Percentiles rank a stretch among this genome's conserved stretches.
Conservation (phyloP, 1,140 invertebrate genomes). For the Luehdorfia chinensis region DNA sequence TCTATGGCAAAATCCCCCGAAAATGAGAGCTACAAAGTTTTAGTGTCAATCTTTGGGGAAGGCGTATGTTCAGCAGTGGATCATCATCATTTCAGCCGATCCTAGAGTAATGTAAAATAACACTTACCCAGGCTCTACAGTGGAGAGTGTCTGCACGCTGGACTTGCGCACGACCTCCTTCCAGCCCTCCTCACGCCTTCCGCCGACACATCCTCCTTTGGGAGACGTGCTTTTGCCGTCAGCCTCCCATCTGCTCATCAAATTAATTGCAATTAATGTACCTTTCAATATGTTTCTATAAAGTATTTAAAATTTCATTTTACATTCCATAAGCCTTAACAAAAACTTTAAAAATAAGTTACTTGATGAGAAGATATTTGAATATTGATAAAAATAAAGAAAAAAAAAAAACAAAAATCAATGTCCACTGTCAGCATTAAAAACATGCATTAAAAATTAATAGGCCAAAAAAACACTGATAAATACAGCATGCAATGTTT, state of each 20-base stretch:
- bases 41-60: no score
- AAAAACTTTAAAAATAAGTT: not conserved
- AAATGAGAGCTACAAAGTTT: no score
- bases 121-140: constrained; percentile 73
- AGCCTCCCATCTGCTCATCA: constrained; percentile 46
- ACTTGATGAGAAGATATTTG: no score
- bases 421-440: constrained; percentile 24
- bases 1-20: no score
- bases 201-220: constrained; percentile 74
- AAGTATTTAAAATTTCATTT: not conserved
- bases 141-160: constrained; percentile 72
- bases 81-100: no score
- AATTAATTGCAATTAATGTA: constrained; percentile 1
- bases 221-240: constrained; percentile 61
- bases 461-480: constrained; percentile 8
- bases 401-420: constrained; percentile 22
- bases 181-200: constrained; percentile 93
- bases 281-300: no score
- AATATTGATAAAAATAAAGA: no score
- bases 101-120: no score
- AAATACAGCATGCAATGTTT: constrained; percentile 3
- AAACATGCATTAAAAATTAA: constrained; percentile 18
- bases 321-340: not conserved
- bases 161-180: constrained; percentile 96
- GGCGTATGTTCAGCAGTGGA: no score